Evolutionary conservation across 2,113 vertebrate species (phyloP), one percentile per base, ranked within the genome.

Genomic region (Nothobranchius furzeri): DNA sequence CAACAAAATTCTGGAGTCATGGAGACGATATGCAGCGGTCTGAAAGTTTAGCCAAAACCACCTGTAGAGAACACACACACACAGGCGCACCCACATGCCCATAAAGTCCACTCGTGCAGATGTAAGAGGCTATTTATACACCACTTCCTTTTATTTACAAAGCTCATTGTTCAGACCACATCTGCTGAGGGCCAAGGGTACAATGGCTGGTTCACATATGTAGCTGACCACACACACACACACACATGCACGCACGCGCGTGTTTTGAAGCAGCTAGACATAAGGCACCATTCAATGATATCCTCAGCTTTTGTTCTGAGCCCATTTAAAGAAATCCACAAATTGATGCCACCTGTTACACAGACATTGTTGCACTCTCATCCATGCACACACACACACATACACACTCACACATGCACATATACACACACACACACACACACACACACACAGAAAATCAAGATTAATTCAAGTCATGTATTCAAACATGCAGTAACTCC

Each of bases 101-200:
- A 67, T 61, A 68, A 83, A 70, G 77, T 78, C 65, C 81, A 84
- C 74, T 83, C 83, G 75, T 60, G 77, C 83, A 76, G 75, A 82
- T 68, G 75, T 78, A 85, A 81, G 68, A 60, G 84, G 81, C 87
- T 93, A 93, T 93, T 92, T 91, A 91, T 92, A 92, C 70, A 53
- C 78, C 79, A 90, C 90, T 95, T 95, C 94, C 94, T 92, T 90
- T 91, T 93, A 95, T 93, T 94, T 91, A 94, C 87, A 89, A 0
- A 90, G 83, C 60, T 88, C 89, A 95, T 94, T 95, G 93, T 95
- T 95, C 87, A 85, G 86, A 78, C 82, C 86, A 92, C 91, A 93
- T 92, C 93, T 92, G 93, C 88, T 93, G 80, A 92, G 92, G 92
- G 82, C 80, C 86, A 86, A 85, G 60, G 86, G 73, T 81, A 93